Conservation (phyloP, 2,888 invertebrate species). For the Drosophila buzzatii region DNA sequence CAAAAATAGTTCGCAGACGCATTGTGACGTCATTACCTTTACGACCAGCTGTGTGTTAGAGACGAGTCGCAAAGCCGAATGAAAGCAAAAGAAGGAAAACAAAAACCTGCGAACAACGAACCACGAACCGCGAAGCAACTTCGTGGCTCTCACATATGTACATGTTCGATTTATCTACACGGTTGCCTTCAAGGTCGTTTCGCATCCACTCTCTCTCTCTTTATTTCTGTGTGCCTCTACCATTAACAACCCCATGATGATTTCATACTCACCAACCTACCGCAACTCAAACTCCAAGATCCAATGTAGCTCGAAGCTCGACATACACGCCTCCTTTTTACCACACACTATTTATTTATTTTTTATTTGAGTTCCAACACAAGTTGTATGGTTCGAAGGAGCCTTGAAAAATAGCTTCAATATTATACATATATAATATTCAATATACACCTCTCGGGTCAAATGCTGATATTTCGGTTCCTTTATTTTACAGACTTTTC, state of each 20-base stretch:
- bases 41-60: conserved; percentile 68
- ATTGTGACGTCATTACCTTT: conserved; percentile 76
- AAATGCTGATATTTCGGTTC: neutral
- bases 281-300: conserved; percentile 22
- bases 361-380: neutral
- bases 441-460: neutral
- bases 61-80: neutral
- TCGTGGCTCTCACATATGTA: conserved; percentile 57
- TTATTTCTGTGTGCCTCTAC: conserved; percentile 10
- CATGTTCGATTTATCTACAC: conserved; percentile 28
- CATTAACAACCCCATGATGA: conserved; percentile 59
- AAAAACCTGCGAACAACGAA: conserved; percentile 24
- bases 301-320: conserved; percentile 8
- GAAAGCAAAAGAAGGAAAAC: conserved; percentile 18
- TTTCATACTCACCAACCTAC: conserved; percentile 60
- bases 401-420: neutral
- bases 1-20: conserved; percentile 50
- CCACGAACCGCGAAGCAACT: conserved; percentile 36
- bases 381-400: neutral
- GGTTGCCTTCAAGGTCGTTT: conserved; percentile 70
- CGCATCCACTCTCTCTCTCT: conserved; percentile 15
- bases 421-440: no score
- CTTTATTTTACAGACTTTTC: neutral
- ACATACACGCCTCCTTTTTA: conserved; percentile 59
- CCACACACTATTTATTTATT: conserved; percentile 10